Percentiles rank a stretch among this genome's conserved stretches.
Conservation (phyloP, 1,140 invertebrate genomes). For the Solenopsis invicta region DNA sequence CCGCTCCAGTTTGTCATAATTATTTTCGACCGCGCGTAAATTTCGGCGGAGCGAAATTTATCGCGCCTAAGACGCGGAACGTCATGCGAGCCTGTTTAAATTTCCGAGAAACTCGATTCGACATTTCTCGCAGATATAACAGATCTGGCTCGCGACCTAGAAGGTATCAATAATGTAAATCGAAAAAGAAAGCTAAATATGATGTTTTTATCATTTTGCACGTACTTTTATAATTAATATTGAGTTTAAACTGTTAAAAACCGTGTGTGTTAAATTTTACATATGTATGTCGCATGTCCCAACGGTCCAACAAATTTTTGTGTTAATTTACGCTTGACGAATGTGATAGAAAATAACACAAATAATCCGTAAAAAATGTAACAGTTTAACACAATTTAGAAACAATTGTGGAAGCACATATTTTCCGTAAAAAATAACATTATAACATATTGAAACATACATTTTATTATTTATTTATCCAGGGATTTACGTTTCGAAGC, state of each 20-base stretch:
- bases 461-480: no score
- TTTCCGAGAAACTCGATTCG: not conserved
- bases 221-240: not conserved
- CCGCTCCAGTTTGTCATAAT: constrained; percentile 35
- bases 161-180: not conserved
- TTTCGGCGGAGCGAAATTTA: not conserved
- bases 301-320: no score
- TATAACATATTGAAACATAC: no score
- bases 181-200: not conserved
- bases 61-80: not conserved
- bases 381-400: no score
- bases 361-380: no score
- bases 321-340: no score
- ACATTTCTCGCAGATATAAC: not conserved
- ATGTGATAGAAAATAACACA: no score
- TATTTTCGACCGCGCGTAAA: constrained; percentile 29
- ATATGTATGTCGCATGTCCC: no score
- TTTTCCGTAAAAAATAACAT: no score
- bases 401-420: no score
- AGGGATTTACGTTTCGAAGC: no score
- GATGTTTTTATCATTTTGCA: not conserved
- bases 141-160: not conserved
- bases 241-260: not conserved
- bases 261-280: no score
- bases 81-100: not conserved